A percentile compares a stretch with the other conserved stretches of the same genome.
These are phyloP conservation scores for Thaumetopoea pityocampa DNA, from an alignment of 1,140 invertebrate species.

Conservation along the genomic window DNA sequence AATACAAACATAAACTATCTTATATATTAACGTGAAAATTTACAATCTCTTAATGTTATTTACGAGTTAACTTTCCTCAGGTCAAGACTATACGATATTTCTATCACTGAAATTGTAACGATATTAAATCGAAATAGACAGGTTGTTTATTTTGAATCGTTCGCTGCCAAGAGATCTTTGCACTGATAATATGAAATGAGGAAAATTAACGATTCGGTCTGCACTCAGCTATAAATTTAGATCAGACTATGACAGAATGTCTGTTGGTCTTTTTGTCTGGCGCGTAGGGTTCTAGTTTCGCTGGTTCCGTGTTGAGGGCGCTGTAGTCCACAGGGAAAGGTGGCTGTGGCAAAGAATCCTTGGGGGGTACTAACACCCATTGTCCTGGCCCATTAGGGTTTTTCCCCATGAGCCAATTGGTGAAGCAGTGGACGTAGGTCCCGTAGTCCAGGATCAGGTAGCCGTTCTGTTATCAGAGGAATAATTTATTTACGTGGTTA, in stretches of 20 bases:
- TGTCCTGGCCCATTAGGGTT: constrained; percentile 85
- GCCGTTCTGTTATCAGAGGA: constrained; percentile 76
- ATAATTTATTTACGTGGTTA: not conserved
- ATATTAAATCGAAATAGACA: no score
- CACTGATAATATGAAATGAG: no score
- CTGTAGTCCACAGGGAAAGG: constrained; percentile 85
- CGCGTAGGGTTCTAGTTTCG: constrained; percentile 82
- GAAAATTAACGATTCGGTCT: no score
- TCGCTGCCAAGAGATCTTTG: no score
- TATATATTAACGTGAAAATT: no score
- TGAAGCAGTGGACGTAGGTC: constrained; percentile 81
- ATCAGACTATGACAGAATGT: constrained; percentile 82
- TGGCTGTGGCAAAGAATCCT: constrained; percentile 74
- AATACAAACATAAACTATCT: no score
- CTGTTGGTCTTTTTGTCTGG: constrained; percentile 82
- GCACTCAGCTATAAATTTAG: no score
- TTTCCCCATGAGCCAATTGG: constrained; percentile 83
- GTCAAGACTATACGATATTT: no score
- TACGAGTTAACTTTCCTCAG: no score
- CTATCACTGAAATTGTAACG: no score
- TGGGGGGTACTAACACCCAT: constrained; percentile 80
- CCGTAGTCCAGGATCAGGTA: constrained; percentile 79
- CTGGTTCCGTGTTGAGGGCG: constrained; percentile 81
- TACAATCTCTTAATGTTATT: no score
- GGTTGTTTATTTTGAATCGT: no score